A percentile compares a stretch with the other conserved stretches of the same genome.
phyloP scores from a whole-genome alignment of 2,888 invertebrate genomes.

The Dasysyrphus albostriatus region DNA sequence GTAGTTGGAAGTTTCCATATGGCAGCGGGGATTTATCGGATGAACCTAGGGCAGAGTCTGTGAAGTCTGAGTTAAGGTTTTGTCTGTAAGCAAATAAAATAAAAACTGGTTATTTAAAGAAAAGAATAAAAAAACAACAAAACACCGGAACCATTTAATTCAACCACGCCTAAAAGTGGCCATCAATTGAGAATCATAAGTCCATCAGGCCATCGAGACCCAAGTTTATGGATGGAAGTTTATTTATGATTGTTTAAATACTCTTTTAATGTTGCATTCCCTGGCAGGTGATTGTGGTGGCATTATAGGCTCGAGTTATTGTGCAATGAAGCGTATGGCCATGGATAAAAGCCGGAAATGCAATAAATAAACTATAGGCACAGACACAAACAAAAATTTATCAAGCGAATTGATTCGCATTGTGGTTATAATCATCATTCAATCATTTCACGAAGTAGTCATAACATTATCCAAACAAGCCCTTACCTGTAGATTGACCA shows the following conservation, averaged over 20 bases:
- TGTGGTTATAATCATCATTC: conserved; percentile 69
- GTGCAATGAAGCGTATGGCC: conserved; percentile 58
- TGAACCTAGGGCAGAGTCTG: conserved; percentile 96
- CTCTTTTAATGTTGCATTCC: conserved; percentile 32
- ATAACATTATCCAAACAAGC: conserved; percentile 20
- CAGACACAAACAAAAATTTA: background rate
- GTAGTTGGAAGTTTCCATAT: conserved; percentile 96
- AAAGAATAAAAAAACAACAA: conserved; percentile 17
- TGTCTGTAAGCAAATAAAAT: conserved; percentile 86
- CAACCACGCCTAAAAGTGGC: conserved; percentile 42
- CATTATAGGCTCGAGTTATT: background rate
- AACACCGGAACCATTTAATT: conserved; percentile 26
- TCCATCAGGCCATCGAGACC: background rate
- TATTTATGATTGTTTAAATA: conserved; percentile 57
- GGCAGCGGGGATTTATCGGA: conserved; percentile 96
- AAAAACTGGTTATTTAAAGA: conserved; percentile 38
- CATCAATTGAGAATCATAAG: conserved; percentile 41
- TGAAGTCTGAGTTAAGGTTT: conserved; percentile 97
- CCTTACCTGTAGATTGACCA: conserved; percentile 96
- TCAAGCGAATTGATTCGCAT: conserved; percentile 60
- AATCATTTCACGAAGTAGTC: conserved; percentile 65
- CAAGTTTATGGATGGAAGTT: conserved; percentile 16
- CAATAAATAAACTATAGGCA: conserved; percentile 23
- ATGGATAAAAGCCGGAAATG: conserved; percentile 65
- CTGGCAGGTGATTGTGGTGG: conserved; percentile 38